Evolutionary conservation across 2,113 vertebrate species (phyloP).

Genomic region (Solea senegalensis): DNA sequence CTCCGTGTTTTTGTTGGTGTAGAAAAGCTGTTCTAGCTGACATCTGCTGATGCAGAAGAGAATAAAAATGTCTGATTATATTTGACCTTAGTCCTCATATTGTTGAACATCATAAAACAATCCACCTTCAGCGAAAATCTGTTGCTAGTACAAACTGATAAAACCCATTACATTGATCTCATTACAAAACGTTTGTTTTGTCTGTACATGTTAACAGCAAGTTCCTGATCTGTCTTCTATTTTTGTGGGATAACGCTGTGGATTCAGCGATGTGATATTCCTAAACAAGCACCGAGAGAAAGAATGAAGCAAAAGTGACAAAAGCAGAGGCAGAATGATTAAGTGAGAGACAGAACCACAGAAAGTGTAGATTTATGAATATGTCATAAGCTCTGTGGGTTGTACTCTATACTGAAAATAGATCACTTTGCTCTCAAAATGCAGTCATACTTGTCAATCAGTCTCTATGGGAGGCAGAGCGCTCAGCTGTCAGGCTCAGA

Average conservation of each 20-base stretch:
- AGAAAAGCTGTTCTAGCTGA: conserved; percentile 17
- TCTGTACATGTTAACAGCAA: no score
- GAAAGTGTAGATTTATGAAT: no score
- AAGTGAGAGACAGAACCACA: no score
- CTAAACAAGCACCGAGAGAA: background rate
- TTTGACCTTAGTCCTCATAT: background rate
- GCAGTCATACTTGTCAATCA: background rate
- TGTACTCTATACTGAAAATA: no score
- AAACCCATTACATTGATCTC: no score
- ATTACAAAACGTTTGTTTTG: no score
- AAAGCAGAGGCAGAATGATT: background rate
- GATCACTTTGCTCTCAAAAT: background rate
- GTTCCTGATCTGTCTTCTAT: no score
- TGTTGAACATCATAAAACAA: background rate
- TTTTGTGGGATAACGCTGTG: no score
- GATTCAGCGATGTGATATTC: background rate
- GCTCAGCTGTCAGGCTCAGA: background rate
- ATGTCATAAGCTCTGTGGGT: no score
- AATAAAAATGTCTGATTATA: background rate
- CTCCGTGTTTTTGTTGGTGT: background rate
- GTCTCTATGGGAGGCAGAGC: background rate
- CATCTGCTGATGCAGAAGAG: background rate
- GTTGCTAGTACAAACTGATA: no score
- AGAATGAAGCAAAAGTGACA: background rate
- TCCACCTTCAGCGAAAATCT: background rate